Percentiles rank a stretch among this genome's conserved stretches.
These are phyloP conservation scores for Catamblyrhynchus diadema DNA, from an alignment of 2,797 vertebrate species.

Conservation along the genomic window DNA sequence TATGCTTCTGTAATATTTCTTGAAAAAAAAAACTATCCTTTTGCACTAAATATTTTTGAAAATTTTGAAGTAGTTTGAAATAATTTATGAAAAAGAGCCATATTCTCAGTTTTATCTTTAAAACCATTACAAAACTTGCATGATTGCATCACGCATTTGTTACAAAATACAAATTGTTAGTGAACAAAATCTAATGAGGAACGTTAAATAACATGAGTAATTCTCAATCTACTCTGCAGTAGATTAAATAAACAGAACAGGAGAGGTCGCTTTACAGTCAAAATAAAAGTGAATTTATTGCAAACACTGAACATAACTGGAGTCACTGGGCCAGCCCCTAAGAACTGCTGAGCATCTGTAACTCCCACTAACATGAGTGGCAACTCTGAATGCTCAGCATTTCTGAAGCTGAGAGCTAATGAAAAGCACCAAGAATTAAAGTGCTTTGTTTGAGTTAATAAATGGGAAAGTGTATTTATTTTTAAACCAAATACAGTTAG, in stretches of 20 bases:
- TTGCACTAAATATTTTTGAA: conserved; percentile 73
- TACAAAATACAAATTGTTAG: neutral
- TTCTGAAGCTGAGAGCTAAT: neutral
- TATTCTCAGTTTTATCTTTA: neutral
- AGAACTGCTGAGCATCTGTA: neutral
- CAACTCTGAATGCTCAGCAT: neutral
- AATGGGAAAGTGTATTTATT: conserved; percentile 63
- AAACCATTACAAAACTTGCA: neutral
- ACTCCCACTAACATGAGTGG: neutral
- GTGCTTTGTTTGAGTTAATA: conserved; percentile 43
- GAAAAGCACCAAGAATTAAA: conserved; percentile 6
- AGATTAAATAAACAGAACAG: neutral
- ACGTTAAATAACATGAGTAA: neutral
- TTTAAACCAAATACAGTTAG: conserved; percentile 62
- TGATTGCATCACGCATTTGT: conserved; percentile 8
- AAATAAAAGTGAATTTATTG: neutral
- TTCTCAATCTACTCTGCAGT: neutral
- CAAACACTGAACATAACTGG: neutral
- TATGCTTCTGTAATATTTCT: conserved; percentile 55
- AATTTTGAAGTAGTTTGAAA: conserved; percentile 54
- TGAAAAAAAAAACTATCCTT: conserved; percentile 21
- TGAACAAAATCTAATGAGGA: neutral
- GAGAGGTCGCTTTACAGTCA: neutral
- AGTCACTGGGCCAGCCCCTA: neutral
- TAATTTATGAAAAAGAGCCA: conserved; percentile 60